phyloP scores from a whole-genome alignment of 2,888 invertebrate genomes.

The Heliconius sara region DNA sequence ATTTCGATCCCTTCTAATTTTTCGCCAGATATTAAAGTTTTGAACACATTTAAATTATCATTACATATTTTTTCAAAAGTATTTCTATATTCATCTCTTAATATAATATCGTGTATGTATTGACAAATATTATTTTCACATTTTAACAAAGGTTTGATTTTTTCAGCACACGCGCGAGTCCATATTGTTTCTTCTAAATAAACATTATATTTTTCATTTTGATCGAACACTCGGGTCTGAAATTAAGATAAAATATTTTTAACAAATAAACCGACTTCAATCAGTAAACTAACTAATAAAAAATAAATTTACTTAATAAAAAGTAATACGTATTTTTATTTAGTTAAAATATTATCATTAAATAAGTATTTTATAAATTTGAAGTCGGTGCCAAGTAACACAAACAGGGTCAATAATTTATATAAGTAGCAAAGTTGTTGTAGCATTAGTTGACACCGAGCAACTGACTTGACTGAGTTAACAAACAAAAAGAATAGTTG shows the following conservation, averaged over 20 bases:
- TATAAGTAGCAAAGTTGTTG: too few relatives aligned
- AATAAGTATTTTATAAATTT: too few relatives aligned
- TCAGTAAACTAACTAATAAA: too few relatives aligned
- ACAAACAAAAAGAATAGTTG: too few relatives aligned
- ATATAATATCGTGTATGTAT: constrained; percentile 20
- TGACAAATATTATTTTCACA: not conserved
- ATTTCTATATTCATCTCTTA: constrained; percentile 46
- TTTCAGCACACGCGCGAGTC: constrained; percentile 62
- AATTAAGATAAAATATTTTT: not conserved
- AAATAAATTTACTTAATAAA: too few relatives aligned
- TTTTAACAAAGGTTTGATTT: constrained; percentile 47
- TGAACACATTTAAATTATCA: constrained; percentile 55
- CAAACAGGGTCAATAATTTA: too few relatives aligned
- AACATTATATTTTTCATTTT: constrained; percentile 86
- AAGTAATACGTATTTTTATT: too few relatives aligned
- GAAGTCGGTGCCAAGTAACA: too few relatives aligned
- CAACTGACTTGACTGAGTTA: too few relatives aligned
- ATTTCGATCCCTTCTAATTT: not conserved
- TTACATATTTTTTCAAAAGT: constrained; percentile 60
- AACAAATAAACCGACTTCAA: too few relatives aligned
- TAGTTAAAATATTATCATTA: too few relatives aligned
- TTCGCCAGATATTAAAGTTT: constrained; percentile 25
- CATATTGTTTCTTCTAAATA: constrained; percentile 82
- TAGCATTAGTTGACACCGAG: too few relatives aligned
- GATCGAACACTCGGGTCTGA: constrained; percentile 86